Evolutionary conservation across 2,888 invertebrate species (phyloP).

Genomic region (Eilema depressum): DNA sequence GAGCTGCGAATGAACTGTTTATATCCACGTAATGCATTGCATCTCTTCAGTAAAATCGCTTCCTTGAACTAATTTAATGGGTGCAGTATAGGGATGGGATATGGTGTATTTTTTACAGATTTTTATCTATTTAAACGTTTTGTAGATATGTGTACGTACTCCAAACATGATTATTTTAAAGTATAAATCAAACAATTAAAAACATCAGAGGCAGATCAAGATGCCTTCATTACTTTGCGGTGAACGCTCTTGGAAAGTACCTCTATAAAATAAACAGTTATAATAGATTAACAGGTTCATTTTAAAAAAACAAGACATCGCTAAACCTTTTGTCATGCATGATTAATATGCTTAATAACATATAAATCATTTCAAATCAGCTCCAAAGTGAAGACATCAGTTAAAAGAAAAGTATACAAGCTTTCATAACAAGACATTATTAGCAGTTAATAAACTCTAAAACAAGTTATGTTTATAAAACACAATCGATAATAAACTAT

Average conservation of each 20-base stretch:
- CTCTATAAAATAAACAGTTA: too few species aligned
- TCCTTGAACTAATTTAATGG: constrained; percentile 6
- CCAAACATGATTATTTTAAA: too few species aligned
- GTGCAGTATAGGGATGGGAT: not conserved
- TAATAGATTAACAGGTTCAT: too few species aligned
- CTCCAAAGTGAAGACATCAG: not conserved
- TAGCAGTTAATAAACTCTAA: constrained; percentile 1
- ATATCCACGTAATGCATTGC: constrained; percentile 39
- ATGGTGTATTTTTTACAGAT: not conserved
- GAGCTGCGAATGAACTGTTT: constrained; percentile 45
- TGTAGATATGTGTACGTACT: too few species aligned
- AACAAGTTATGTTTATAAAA: constrained; percentile 1
- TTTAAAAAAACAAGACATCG: too few species aligned
- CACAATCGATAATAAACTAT: constrained; percentile 18
- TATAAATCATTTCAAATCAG: not conserved
- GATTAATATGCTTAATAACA: not conserved
- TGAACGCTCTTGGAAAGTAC: too few species aligned
- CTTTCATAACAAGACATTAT: not conserved
- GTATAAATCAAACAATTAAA: too few species aligned
- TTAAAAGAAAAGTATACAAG: not conserved
- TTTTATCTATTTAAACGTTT: not conserved
- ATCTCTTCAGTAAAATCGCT: constrained; percentile 16
- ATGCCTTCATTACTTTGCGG: too few species aligned
- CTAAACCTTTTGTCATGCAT: not conserved
- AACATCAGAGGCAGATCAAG: not conserved